Percentiles rank a stretch among this genome's conserved stretches.
Evolutionary conservation across 2,797 vertebrate species (phyloP).

Genomic region (Cuculus canorus): DNA sequence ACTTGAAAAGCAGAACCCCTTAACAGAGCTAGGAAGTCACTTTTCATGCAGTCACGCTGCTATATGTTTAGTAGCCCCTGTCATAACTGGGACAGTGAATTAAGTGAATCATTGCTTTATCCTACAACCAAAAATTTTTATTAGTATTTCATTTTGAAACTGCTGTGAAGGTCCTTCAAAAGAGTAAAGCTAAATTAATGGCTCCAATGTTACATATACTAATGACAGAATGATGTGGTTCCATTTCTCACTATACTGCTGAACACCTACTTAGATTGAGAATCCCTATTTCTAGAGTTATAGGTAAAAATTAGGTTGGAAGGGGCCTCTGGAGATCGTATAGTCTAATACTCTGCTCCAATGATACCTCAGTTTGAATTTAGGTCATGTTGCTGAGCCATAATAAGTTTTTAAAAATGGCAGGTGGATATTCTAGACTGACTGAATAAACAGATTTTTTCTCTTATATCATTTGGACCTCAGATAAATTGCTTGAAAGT

Average conservation of each 20-base stretch:
- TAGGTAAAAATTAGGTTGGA: background rate
- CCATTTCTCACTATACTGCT: background rate
- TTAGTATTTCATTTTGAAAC: background rate
- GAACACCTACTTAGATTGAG: background rate
- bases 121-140: background rate
- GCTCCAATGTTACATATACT: background rate
- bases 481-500: background rate
- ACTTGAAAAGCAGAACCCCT: background rate
- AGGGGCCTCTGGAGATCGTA: background rate
- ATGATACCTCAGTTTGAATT: background rate
- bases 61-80: background rate
- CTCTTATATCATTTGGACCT: background rate
- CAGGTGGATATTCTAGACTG: background rate
- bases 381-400: background rate
- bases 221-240: background rate
- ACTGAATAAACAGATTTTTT: background rate
- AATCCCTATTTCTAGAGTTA: background rate
- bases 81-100: background rate
- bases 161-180: background rate
- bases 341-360: background rate
- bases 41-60: background rate
- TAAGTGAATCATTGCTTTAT: background rate
- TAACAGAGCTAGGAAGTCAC: background rate
- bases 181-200: background rate
- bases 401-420: background rate